Evolutionary conservation across 2,113 vertebrate species (phyloP).

Genomic region (Embiotoca jacksoni): DNA sequence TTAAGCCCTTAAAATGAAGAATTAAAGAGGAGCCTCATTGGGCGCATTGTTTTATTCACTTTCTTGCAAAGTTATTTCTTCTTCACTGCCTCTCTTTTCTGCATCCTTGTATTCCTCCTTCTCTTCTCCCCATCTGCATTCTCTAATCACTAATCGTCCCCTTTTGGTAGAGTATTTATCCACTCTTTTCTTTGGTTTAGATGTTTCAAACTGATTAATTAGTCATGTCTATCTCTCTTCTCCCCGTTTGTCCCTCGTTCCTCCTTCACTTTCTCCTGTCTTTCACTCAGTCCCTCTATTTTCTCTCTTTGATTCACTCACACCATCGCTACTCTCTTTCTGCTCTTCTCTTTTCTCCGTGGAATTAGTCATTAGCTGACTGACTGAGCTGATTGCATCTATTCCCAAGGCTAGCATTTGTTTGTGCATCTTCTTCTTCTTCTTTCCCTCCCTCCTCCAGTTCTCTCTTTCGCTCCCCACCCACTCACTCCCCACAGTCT

Average conservation of each 20-base stretch:
- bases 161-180: constrained; percentile 67
- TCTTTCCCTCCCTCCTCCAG: constrained; percentile 16
- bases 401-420: constrained; percentile 76
- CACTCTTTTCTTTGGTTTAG: constrained; percentile 49
- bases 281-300: constrained; percentile 47
- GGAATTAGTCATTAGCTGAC: constrained; percentile 78
- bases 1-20: constrained; percentile 65
- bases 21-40: constrained; percentile 46
- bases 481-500: constrained; percentile 25
- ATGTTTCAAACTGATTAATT: constrained; percentile 74
- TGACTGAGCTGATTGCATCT: constrained; percentile 79
- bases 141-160: constrained; percentile 38
- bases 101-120: constrained; percentile 3
- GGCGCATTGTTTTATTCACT: constrained; percentile 33
- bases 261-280: constrained; percentile 40
- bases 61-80: constrained; percentile 37
- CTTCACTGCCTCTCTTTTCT: constrained; percentile 17
- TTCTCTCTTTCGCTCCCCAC: constrained; percentile 22
- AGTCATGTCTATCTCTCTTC: constrained; percentile 63
- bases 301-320: constrained; percentile 58
- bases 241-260: constrained; percentile 33
- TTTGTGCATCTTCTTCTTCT: constrained; percentile 64
- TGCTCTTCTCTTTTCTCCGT: constrained; percentile 55
- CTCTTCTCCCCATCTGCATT: constrained; percentile 17
- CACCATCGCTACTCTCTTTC: constrained; percentile 52